These are phyloP conservation scores for Dermochelys coriacea DNA, from an alignment of 2,797 vertebrate genomes.

Conservation along the genomic window DNA sequence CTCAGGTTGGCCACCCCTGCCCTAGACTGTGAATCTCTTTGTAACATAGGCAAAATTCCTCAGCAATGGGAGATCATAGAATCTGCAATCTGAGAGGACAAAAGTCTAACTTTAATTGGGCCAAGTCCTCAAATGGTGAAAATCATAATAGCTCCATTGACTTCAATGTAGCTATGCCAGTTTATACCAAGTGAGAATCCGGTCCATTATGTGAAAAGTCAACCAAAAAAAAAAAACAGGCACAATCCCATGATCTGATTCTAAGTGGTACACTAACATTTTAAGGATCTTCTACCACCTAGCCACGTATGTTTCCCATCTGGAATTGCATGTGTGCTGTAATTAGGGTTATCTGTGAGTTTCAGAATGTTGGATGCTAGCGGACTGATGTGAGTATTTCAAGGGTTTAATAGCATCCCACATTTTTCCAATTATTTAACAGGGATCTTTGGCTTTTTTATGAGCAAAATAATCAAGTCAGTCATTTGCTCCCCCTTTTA, in stretches of 20 bases:
- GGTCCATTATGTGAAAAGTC: neutral
- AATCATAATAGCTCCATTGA: neutral
- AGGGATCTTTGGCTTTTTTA: slow-evolving; percentile 3
- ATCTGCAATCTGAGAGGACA: neutral
- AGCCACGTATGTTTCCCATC: slow-evolving; percentile 27
- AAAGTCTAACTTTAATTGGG: neutral
- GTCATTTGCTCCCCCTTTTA: neutral
- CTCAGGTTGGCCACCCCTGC: too few species aligned
- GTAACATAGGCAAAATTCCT: neutral
- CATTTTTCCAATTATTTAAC: slow-evolving; percentile 57
- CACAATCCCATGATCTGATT: neutral
- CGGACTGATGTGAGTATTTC: slow-evolving; percentile 58
- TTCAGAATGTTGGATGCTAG: slow-evolving; percentile 32
- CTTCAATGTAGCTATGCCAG: neutral
- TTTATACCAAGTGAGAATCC: neutral
- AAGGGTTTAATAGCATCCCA: neutral
- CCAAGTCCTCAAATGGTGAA: neutral
- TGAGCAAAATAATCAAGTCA: slow-evolving; percentile 23
- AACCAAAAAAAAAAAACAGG: neutral
- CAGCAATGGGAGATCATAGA: neutral
- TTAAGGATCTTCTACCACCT: neutral
- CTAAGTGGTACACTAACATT: neutral
- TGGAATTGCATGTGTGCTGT: slow-evolving; percentile 44
- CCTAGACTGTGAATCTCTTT: neutral
- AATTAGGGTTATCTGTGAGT: slow-evolving; percentile 56